A percentile compares a stretch with the other conserved stretches of the same genome.
phyloP scores from a whole-genome alignment of 2,113 vertebrate species.

The Seriola aureovittata region DNA sequence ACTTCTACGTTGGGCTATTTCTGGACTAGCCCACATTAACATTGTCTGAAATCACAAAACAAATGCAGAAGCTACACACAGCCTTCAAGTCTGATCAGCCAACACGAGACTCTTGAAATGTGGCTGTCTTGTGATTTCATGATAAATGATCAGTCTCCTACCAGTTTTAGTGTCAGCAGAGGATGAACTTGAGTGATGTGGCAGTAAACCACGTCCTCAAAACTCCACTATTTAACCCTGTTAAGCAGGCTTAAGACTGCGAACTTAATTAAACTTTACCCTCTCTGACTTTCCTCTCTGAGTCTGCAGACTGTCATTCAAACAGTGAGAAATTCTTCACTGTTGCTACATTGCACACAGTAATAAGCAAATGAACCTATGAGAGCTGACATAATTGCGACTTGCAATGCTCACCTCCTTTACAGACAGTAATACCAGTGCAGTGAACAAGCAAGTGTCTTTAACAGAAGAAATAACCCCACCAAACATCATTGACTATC shows the following conservation, averaged over 20 bases:
- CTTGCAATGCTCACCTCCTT: slow-evolving; percentile 24
- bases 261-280: slow-evolving; percentile 52
- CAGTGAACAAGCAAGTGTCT: slow-evolving; percentile 7
- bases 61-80: slow-evolving; percentile 35
- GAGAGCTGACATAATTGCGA: slow-evolving; percentile 14
- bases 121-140: slow-evolving; percentile 30
- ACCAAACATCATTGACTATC: slow-evolving; percentile 32
- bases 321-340: slow-evolving; percentile 25
- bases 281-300: slow-evolving; percentile 26
- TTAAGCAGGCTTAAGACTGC: slow-evolving; percentile 39
- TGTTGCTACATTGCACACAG: not conserved
- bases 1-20: slow-evolving; percentile 68
- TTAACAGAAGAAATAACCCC: slow-evolving; percentile 21
- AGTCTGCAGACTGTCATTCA: slow-evolving; percentile 32
- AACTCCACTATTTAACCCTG: slow-evolving; percentile 36
- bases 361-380: slow-evolving; percentile 27
- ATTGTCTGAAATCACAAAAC: slow-evolving; percentile 49
- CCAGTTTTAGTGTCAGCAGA: slow-evolving; percentile 12
- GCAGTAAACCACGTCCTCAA: slow-evolving; percentile 34
- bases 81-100: slow-evolving; percentile 17
- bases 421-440: slow-evolving; percentile 1
- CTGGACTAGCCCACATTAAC: slow-evolving; percentile 46
- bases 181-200: slow-evolving; percentile 28
- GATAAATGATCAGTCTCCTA: slow-evolving; percentile 24
- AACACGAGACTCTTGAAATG: slow-evolving; percentile 25